These are phyloP conservation scores for Tetragnatha montana DNA, from an alignment of 2,888 invertebrate species.

Conservation along the genomic window DNA sequence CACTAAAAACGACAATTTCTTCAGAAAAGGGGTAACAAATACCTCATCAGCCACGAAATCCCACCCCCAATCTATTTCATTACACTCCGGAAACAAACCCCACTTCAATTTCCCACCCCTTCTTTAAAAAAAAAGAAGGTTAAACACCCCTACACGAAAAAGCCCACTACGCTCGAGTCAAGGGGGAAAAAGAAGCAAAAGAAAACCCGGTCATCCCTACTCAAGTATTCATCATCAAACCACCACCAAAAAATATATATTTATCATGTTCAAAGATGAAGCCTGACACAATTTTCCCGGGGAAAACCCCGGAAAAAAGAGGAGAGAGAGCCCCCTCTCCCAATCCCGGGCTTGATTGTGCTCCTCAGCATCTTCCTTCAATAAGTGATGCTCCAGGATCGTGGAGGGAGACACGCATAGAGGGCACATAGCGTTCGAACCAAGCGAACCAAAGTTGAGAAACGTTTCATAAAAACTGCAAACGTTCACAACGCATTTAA, in stretches of 20 bases:
- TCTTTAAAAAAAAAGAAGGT: constrained; percentile 43
- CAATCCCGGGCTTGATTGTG: constrained; percentile 58
- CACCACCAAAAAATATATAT: constrained; percentile 27
- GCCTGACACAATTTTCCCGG: constrained; percentile 60
- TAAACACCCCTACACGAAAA: constrained; percentile 22
- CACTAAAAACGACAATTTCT: background rate
- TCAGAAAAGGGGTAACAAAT: background rate
- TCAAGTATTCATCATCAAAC: constrained; percentile 47
- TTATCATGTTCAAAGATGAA: constrained; percentile 60
- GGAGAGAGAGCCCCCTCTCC: constrained; percentile 6
- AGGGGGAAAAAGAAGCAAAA: background rate
- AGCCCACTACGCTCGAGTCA: background rate
- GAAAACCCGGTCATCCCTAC: background rate
- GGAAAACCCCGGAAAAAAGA: constrained; percentile 42
- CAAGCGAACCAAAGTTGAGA: too few species aligned
- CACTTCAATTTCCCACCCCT: constrained; percentile 24
- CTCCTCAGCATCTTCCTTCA: constrained; percentile 61
- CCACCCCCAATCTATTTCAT: constrained; percentile 17
- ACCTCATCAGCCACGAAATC: background rate
- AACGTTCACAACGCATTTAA: too few species aligned
- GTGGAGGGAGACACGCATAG: too few species aligned
- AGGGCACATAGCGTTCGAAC: too few species aligned
- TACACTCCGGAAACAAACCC: constrained; percentile 1
- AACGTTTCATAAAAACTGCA: too few species aligned
- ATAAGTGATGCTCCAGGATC: constrained; percentile 60